These are phyloP conservation scores for Taenioides sp. DNA, from an alignment of 2,797 vertebrate species.

Conservation along the genomic window DNA sequence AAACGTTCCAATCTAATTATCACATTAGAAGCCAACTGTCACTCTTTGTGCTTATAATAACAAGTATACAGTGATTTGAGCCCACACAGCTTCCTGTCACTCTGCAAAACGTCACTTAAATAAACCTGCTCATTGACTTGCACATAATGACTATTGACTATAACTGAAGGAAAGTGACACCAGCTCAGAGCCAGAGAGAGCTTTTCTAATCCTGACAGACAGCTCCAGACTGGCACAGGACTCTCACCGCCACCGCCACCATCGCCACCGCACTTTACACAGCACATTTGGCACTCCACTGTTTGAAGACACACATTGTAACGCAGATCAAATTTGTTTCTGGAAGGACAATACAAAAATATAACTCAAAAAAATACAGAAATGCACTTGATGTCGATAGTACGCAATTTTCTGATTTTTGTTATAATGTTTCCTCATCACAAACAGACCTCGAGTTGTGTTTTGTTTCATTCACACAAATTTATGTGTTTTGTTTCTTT, in stretches of 20 bases:
- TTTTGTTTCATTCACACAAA: too few relatives aligned
- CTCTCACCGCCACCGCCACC: not conserved
- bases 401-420: too few relatives aligned
- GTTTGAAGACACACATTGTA: not conserved
- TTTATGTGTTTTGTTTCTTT: too few relatives aligned
- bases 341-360: not conserved
- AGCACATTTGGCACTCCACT: not conserved
- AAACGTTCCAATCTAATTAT: not conserved
- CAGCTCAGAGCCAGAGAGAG: not conserved
- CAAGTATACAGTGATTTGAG: not conserved
- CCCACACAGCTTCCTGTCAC: constrained; percentile 1
- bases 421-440: too few relatives aligned
- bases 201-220: constrained; percentile 5
- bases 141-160: constrained; percentile 6
- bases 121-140: constrained; percentile 5
- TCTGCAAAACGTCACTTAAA: not conserved
- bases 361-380: not conserved
- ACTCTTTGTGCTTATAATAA: not conserved
- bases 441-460: too few relatives aligned
- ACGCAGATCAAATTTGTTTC: not conserved
- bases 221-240: not conserved
- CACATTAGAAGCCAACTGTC: not conserved
- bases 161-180: not conserved
- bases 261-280: not conserved
- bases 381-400: too few relatives aligned